Evolutionary conservation across 2,888 invertebrate species (phyloP), one percentile per base, ranked within the genome.

Genomic region (Tetranychus piercei): DNA sequence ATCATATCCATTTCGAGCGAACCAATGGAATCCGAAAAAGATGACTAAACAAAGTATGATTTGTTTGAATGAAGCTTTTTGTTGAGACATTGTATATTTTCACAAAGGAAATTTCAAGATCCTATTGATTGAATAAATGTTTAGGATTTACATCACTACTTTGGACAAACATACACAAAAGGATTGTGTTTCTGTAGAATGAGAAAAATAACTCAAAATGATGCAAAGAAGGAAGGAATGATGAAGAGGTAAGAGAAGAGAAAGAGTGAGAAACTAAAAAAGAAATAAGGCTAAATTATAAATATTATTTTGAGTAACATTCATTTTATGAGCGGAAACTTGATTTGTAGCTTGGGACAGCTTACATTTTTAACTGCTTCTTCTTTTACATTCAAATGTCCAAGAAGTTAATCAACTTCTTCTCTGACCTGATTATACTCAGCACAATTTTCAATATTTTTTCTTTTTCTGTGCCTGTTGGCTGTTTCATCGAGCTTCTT

Each of bases 71-170:
- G 69, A 23, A 23, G 69, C 69, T 11, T 22, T 20, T 69, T 23
- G n/a, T 69, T 69, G 69, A 69, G 69, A 69, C 69, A 69, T 69
- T 34, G 34, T 34, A 34, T 34, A 34, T 34, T 34, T 34, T 34
- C 34, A 34, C 67, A 67, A 6, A 15, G 55, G 55, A 55, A 55
- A 55, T 55, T 55, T 55, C 0, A 55, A 55, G 2, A 55, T 34
- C 34, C 34, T 34, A 34, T 34, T 34, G 34, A 3, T 34, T 34
- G 34, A 5, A 34, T 34, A 23, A 23, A 23, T 34, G 34, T 34
- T 34, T 34, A 34, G 34, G 34, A 34, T 34, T 34, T 34, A 34
- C 34, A 34, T 34, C 34, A 34, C 34, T 34, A 34, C 3, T 34
- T 34, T 34, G 34, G 34, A 34, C 34, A 34, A 34, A 34, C 34